Percentiles rank a stretch among this genome's conserved stretches.
These are phyloP conservation scores for Hesperophylax magnus DNA, from an alignment of 1,140 invertebrate species.

Conservation along the genomic window DNA sequence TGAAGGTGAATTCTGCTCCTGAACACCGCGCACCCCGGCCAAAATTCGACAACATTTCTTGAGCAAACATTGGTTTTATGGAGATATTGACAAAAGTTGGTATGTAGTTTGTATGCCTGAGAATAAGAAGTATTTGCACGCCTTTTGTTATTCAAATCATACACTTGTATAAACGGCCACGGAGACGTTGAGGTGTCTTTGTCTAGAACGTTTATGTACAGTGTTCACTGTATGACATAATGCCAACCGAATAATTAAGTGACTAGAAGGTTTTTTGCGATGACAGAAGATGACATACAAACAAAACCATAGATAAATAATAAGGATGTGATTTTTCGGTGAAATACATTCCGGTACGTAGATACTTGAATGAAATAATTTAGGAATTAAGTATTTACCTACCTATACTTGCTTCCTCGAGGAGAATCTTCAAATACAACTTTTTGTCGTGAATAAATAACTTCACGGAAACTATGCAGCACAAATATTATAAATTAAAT, in stretches of 20 bases:
- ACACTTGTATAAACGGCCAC: slow-evolving; percentile 17
- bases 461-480: too few species aligned
- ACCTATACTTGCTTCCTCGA: too few species aligned
- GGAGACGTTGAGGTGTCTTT: not conserved
- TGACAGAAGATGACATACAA: not conserved
- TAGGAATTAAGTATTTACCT: too few species aligned
- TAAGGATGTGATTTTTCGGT: too few species aligned
- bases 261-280: not conserved
- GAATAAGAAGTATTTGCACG: slow-evolving; percentile 1
- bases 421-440: too few species aligned
- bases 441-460: too few species aligned
- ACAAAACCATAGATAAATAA: not conserved
- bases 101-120: too few species aligned
- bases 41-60: not conserved
- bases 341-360: too few species aligned
- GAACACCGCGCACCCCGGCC: not conserved
- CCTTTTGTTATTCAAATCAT: slow-evolving; percentile 32
- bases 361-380: too few species aligned
- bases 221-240: not conserved
- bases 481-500: too few species aligned
- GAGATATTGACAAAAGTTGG: slow-evolving; percentile 13
- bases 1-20: not conserved
- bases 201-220: not conserved
- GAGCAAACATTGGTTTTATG: slow-evolving; percentile 1
- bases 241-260: not conserved